These are phyloP conservation scores for Lithophane semibrunnea DNA, from an alignment of 2,888 invertebrate genomes.

Conservation along the genomic window DNA sequence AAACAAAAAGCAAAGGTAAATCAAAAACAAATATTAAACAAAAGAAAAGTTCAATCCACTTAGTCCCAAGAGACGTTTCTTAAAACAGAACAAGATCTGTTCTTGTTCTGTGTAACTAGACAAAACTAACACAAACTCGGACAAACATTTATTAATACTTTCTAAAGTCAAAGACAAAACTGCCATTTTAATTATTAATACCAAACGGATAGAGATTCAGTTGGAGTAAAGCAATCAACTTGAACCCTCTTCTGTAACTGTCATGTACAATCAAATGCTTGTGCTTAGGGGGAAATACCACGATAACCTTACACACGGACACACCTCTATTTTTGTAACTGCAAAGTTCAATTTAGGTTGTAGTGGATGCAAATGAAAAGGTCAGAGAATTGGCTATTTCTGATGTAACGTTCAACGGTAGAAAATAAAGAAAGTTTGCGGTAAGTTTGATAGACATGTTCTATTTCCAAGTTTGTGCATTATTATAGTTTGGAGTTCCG, in stretches of 20 bases:
- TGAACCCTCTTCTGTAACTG: slow-evolving; percentile 79
- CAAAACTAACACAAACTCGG: slow-evolving; percentile 40
- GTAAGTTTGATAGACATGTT: slow-evolving; percentile 62
- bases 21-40: slow-evolving; percentile 26
- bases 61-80: neutral
- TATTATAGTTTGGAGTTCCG: slow-evolving; percentile 46
- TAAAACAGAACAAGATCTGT: slow-evolving; percentile 18
- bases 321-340: neutral
- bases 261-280: slow-evolving; percentile 80
- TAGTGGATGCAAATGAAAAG: neutral
- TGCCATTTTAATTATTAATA: slow-evolving; percentile 71
- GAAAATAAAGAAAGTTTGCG: slow-evolving; percentile 60
- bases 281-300: slow-evolving; percentile 49
- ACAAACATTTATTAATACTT: slow-evolving; percentile 61
- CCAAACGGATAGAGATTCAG: slow-evolving; percentile 72
- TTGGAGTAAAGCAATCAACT: slow-evolving; percentile 77
- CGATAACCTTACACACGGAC: neutral
- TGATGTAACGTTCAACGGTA: slow-evolving; percentile 47
- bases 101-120: too few species aligned
- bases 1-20: slow-evolving; percentile 11
- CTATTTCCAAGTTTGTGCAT: slow-evolving; percentile 61
- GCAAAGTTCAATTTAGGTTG: slow-evolving; percentile 38
- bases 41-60: slow-evolving; percentile 30
- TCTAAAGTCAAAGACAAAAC: slow-evolving; percentile 62
- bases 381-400: slow-evolving; percentile 51